Conservation (phyloP, 2,888 invertebrate genomes). For the Lasioglossum morio region DNA sequence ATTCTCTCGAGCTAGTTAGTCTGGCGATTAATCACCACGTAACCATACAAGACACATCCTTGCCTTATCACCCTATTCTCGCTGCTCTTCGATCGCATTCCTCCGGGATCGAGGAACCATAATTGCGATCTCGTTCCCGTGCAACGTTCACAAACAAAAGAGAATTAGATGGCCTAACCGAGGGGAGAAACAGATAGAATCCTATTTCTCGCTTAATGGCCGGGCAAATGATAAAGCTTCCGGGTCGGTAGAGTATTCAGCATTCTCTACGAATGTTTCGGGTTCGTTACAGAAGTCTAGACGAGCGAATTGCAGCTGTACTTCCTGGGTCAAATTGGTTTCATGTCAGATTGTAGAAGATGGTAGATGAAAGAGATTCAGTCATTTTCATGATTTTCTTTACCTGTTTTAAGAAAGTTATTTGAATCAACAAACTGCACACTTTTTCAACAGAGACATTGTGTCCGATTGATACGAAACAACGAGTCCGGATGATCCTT, state of each 20-base stretch:
- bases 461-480: neutral
- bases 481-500: neutral
- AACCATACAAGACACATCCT: neutral
- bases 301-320: neutral
- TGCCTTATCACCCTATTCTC: conserved; percentile 14
- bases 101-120: neutral
- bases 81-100: neutral
- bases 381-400: neutral
- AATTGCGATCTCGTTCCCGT: neutral
- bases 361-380: neutral
- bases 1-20: neutral
- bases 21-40: conserved; percentile 20
- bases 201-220: neutral
- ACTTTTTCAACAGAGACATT: too few relatives aligned
- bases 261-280: neutral
- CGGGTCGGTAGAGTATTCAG: neutral
- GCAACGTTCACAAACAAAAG: neutral
- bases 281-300: neutral
- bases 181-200: neutral
- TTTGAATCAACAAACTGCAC: too few relatives aligned
- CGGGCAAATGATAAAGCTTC: neutral
- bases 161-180: neutral
- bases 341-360: neutral
- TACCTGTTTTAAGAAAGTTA: neutral
- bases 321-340: neutral